These are phyloP conservation scores for Calliphora vicina DNA, from an alignment of 1,140 invertebrate genomes.

Conservation along the genomic window DNA sequence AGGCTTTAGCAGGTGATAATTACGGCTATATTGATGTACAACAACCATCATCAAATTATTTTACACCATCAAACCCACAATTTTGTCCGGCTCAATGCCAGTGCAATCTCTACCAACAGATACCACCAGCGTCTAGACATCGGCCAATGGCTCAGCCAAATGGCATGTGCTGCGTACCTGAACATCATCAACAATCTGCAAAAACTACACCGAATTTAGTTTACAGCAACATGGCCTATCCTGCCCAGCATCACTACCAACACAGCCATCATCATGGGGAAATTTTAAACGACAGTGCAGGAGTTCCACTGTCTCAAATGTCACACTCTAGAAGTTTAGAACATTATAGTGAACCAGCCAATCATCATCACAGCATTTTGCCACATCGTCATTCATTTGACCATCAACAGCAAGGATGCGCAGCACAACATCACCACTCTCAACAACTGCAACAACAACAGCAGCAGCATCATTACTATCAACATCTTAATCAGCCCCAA, in stretches of 20 bases:
- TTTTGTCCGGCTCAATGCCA: slow-evolving; percentile 36
- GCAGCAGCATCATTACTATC: slow-evolving; percentile 38
- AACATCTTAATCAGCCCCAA: not conserved
- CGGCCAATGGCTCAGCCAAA: not conserved
- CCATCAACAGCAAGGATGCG: slow-evolving; percentile 54
- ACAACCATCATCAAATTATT: slow-evolving; percentile 8
- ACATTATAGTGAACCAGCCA: slow-evolving; percentile 59
- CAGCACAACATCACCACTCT: slow-evolving; percentile 38
- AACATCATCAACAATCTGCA: slow-evolving; percentile 31
- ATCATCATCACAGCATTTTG: slow-evolving; percentile 36
- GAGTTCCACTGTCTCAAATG: slow-evolving; percentile 42
- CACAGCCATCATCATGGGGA: slow-evolving; percentile 20
- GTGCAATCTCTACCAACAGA: slow-evolving; percentile 19
- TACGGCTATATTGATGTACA: slow-evolving; percentile 25
- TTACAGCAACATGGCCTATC: slow-evolving; percentile 17
- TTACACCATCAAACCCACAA: not conserved
- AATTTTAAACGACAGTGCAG: not conserved
- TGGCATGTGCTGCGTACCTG: slow-evolving; percentile 44
- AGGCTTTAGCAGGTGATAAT: slow-evolving; percentile 2
- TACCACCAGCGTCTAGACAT: slow-evolving; percentile 24
- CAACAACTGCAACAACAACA: not conserved
- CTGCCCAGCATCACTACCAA: not conserved
- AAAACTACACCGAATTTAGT: not conserved
- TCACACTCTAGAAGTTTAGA: slow-evolving; percentile 61
- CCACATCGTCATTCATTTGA: slow-evolving; percentile 61